Conservation (phyloP, 2,113 vertebrate genomes). For the Hypomesus transpacificus region DNA sequence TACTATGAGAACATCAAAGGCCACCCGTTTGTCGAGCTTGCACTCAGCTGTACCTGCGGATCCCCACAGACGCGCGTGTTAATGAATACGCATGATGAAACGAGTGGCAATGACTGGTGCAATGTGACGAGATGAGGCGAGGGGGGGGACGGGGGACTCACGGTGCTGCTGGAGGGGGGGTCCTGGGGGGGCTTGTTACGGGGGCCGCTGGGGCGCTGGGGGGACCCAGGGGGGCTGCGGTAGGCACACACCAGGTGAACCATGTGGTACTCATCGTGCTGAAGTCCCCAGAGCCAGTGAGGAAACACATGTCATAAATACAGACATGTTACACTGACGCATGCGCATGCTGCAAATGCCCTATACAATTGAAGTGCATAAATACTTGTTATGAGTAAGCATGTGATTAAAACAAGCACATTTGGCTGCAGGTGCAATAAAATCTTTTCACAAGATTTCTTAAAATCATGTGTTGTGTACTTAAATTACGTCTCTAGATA, state of each 20-base stretch:
- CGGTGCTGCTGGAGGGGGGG: conserved; percentile 36
- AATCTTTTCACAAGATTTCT: too few relatives aligned
- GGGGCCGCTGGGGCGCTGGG: conserved; percentile 50
- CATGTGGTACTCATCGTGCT: conserved; percentile 78
- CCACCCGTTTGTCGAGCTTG: not conserved
- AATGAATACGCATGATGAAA: conserved; percentile 57
- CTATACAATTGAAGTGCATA: too few relatives aligned
- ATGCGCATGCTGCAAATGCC: too few relatives aligned
- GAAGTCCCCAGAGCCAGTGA: conserved; percentile 32
- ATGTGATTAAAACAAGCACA: too few relatives aligned
- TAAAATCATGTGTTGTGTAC: too few relatives aligned
- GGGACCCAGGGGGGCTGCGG: conserved; percentile 67
- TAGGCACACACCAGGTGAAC: conserved; percentile 75
- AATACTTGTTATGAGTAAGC: too few relatives aligned
- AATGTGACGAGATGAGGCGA: not conserved
- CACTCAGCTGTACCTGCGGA: not conserved
- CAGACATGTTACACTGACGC: too few relatives aligned
- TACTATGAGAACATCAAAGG: not conserved
- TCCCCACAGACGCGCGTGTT: conserved; percentile 2
- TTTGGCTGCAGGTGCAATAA: too few relatives aligned
- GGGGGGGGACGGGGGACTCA: conserved; percentile 22
- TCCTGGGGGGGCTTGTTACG: conserved; percentile 53
- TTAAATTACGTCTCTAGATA: too few relatives aligned
- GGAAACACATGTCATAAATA: not conserved
- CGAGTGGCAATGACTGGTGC: conserved; percentile 35